Conservation (phyloP, 2,888 invertebrate genomes). For the Schizaphis graminum region DNA sequence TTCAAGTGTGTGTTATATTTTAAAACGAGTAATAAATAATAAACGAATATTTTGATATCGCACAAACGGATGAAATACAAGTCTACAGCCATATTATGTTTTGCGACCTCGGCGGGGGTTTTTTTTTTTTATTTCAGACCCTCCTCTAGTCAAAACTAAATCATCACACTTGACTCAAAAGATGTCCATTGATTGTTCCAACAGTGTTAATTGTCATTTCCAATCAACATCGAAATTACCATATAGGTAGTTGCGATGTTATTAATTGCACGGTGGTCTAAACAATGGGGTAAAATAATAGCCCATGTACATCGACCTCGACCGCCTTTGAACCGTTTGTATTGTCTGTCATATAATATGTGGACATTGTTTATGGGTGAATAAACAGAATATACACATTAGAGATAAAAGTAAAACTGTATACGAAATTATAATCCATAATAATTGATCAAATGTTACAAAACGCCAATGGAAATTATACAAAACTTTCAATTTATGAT, state of each 20-base stretch:
- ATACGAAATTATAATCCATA: constrained; percentile 21
- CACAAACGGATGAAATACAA: not conserved
- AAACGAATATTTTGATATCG: not conserved
- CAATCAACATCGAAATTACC: constrained; percentile 46
- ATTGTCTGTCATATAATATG: constrained; percentile 21
- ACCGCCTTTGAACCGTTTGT: constrained; percentile 12
- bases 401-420: not conserved
- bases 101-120: not conserved
- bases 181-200: constrained; percentile 30
- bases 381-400: constrained; percentile 21
- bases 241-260: not conserved
- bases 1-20: not conserved
- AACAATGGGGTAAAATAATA: constrained; percentile 51
- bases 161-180: constrained; percentile 19
- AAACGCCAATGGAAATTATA: not conserved
- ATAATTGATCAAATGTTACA: not conserved
- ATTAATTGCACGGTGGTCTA: not conserved
- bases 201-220: constrained; percentile 52
- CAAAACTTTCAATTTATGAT: not conserved
- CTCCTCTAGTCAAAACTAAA: constrained; percentile 32
- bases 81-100: not conserved
- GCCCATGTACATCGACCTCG: not conserved
- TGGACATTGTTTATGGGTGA: constrained; percentile 31
- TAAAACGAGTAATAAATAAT: not conserved
- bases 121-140: not conserved